Evolutionary conservation across 2,113 vertebrate species (phyloP), one percentile per base, ranked within the genome.

Genomic region (Microtus pennsylvanicus): DNA sequence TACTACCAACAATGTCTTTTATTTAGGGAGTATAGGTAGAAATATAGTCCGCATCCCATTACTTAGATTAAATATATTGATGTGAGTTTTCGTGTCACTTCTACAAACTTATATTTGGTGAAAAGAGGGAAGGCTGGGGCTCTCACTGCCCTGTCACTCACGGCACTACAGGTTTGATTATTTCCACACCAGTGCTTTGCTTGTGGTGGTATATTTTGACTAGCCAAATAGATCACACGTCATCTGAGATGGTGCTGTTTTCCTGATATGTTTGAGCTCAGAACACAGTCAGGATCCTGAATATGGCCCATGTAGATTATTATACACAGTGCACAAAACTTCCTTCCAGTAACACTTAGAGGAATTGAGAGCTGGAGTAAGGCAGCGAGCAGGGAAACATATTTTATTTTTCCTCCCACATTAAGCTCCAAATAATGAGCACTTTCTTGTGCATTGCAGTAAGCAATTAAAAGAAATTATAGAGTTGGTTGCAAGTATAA

Each of bases 401-500:
- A 91, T 42, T 90, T 98, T 67, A 92, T 92, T 96, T 82, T 94
- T 89, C 90, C 93, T 98, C 86, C 93, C 91, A 65, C 87, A 77
- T 94, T 5, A 17, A 47, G 90, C 85, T 97, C 87, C 93, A 97
- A 75, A 93, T 96, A 94, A 93, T 70, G 93, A 94, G 91, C 83
- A 61, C 94, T 90, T 97, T 6, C 45, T 91, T 96, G 95, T 97
- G 94, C 98, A 97, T 95, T 97, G 96, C 89, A 91, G 91, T 97
- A 98, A 97, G 96, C 95, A 98, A 98, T 98, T 98, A 98, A 98
- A 98, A 98, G 70, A 98, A 98, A 98, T 98, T 98, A 97, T 81
- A 96, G 67, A 96, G 90, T 94, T 96, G 92, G 94, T 93, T 96
- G 89, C 97, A 97, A 97, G 98, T 98, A 95, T 98, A 98, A 97